Evolutionary conservation across 2,797 vertebrate genomes (phyloP).

Genomic region (Alectoris magna): DNA sequence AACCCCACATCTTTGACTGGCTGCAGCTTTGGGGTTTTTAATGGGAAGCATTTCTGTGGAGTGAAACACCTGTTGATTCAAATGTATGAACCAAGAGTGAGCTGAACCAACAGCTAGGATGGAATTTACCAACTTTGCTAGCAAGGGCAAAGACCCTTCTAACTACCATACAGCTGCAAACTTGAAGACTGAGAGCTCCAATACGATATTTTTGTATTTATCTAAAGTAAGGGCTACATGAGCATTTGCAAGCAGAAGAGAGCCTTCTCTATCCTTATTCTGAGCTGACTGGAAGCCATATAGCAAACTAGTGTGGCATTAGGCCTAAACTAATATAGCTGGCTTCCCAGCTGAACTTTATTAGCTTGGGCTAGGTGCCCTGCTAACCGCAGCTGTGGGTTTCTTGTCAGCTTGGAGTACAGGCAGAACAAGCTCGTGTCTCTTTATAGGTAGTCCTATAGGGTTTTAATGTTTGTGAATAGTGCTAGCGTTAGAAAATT

Average conservation of each 20-base stretch:
- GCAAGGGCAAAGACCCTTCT: not conserved
- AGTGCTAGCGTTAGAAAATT: not conserved
- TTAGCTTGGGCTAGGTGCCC: slow-evolving; percentile 60
- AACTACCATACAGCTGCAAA: fast-evolving
- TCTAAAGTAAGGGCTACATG: not conserved
- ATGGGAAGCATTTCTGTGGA: not conserved
- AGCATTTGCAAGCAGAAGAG: not conserved
- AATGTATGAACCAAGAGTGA: not conserved
- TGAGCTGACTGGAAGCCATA: slow-evolving; percentile 6
- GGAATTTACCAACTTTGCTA: fast-evolving
- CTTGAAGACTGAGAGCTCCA: not conserved
- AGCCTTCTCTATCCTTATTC: not conserved
- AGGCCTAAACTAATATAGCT: slow-evolving; percentile 22
- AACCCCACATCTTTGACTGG: not conserved
- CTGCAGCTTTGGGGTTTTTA: not conserved
- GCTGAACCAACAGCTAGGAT: fast-evolving
- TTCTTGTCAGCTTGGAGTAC: slow-evolving; percentile 14
- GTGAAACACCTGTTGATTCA: not conserved
- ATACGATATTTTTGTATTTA: not conserved
- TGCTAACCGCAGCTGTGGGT: slow-evolving; percentile 39
- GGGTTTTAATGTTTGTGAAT: not conserved
- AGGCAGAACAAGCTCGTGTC: slow-evolving; percentile 9
- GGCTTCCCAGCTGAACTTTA: slow-evolving; percentile 53
- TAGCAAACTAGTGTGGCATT: not conserved
- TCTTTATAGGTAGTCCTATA: not conserved